Percentiles rank a stretch among this genome's conserved stretches.
phyloP scores from a whole-genome alignment of 2,797 vertebrate species.

The Gouania willdenowi region DNA sequence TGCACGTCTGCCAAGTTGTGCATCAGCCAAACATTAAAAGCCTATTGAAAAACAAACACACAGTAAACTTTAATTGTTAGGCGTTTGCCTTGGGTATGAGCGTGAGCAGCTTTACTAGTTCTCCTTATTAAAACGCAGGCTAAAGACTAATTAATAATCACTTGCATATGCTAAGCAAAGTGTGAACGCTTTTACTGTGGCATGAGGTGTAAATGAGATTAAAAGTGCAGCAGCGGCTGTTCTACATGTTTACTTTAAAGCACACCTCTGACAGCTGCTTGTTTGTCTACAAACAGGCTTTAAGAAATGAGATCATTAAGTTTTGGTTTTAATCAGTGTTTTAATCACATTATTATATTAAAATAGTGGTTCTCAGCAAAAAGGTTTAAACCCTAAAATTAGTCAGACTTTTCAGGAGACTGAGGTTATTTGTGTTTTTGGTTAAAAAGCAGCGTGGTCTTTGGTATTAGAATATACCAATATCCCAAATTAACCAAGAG shows the following conservation, averaged over 20 bases:
- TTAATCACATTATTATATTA: no score
- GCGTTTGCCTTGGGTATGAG: constrained; percentile 60
- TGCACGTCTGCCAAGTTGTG: constrained; percentile 49
- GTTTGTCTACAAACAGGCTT: background rate
- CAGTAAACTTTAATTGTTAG: constrained; percentile 74
- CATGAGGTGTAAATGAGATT: constrained; percentile 56
- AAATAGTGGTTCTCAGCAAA: no score
- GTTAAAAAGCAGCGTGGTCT: no score
- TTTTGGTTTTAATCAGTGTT: no score
- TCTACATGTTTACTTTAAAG: constrained; percentile 3
- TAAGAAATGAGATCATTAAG: background rate
- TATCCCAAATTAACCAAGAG: no score
- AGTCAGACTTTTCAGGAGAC: no score
- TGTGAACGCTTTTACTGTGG: constrained; percentile 55
- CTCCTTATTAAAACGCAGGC: constrained; percentile 62
- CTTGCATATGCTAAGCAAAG: constrained; percentile 66
- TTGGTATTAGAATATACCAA: no score
- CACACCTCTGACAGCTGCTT: background rate
- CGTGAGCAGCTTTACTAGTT: constrained; percentile 56
- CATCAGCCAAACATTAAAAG: constrained; percentile 57
- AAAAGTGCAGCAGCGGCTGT: constrained; percentile 35
- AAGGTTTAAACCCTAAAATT: no score
- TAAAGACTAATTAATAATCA: constrained; percentile 75
- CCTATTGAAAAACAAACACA: constrained; percentile 77
- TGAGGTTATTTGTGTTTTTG: no score